phyloP scores from a whole-genome alignment of 2,113 vertebrate genomes.

The Trachemys scripta region DNA sequence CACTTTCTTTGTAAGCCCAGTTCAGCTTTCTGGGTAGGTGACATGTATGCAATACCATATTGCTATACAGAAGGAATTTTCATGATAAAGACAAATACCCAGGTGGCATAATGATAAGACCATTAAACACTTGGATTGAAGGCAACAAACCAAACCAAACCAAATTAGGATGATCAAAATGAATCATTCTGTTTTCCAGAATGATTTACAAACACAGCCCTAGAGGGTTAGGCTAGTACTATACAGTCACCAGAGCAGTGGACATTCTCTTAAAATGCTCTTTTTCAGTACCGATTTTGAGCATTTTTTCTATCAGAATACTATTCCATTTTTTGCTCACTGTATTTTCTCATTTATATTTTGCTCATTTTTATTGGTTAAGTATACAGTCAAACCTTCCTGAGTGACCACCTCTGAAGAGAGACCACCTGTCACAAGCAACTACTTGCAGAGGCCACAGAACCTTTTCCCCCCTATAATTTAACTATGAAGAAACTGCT shows the following conservation, averaged over 20 bases:
- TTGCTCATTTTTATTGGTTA: not conserved
- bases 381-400: not conserved
- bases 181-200: not conserved
- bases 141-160: not conserved
- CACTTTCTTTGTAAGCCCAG: not conserved
- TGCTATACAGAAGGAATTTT: not conserved
- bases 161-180: not conserved
- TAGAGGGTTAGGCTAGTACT: not conserved
- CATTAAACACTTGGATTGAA: not conserved
- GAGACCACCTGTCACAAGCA: not conserved
- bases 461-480: not conserved
- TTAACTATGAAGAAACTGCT: not conserved
- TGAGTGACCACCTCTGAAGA: not conserved
- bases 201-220: not conserved
- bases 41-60: rapidly evolving
- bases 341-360: not conserved
- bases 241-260: not conserved
- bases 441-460: not conserved
- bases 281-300: not conserved
- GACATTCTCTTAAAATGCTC: not conserved
- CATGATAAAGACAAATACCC: not conserved
- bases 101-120: not conserved
- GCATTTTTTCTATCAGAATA: not conserved
- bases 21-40: not conserved
- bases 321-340: not conserved